Evolutionary conservation across 2,797 vertebrate genomes (phyloP).

Genomic region (Catamblyrhynchus diadema): DNA sequence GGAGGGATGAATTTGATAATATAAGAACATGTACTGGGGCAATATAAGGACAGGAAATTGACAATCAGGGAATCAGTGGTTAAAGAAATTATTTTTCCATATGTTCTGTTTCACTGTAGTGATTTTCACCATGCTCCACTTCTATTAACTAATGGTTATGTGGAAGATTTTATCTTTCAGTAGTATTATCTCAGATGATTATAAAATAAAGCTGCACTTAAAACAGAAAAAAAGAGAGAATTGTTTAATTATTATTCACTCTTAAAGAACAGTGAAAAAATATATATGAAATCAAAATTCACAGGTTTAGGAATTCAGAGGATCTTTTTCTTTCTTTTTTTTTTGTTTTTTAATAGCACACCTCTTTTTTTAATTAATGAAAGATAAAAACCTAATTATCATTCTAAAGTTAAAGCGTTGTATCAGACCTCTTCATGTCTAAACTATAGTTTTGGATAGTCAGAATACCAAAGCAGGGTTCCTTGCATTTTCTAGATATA

Average conservation of each 20-base stretch:
- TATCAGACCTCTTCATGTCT: background rate
- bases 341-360: background rate
- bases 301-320: background rate
- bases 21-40: background rate
- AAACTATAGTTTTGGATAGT: background rate
- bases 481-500: background rate
- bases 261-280: background rate
- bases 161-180: conserved; percentile 9
- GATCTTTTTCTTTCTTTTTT: background rate
- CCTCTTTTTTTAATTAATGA: background rate
- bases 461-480: background rate
- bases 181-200: background rate
- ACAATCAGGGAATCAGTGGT: background rate
- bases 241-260: background rate
- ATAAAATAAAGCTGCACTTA: background rate
- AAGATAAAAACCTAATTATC: background rate
- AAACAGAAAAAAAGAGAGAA: background rate
- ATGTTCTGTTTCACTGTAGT: background rate
- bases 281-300: background rate
- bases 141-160: conserved; percentile 8
- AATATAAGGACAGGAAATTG: background rate
- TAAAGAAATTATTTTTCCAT: conserved; percentile 13
- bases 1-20: background rate
- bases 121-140: background rate
- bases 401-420: background rate